Percentiles rank a stretch among this genome's conserved stretches.
phyloP scores from a whole-genome alignment of 1,140 invertebrate genomes.

The Mactra quadrangularis region DNA sequence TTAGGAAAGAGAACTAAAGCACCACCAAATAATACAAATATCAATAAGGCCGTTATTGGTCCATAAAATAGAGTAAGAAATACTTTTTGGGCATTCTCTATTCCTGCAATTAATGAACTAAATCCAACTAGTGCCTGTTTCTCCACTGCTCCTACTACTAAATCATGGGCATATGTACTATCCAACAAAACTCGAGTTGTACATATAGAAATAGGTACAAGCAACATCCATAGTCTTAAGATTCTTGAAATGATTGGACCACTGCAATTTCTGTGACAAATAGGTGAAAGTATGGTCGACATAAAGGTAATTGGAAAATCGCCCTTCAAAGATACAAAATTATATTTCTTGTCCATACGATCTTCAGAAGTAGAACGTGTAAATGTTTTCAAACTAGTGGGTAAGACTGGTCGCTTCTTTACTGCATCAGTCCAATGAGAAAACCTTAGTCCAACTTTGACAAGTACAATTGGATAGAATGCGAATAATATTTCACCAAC shows the following conservation, averaged over 20 bases:
- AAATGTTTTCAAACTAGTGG: too few relatives aligned
- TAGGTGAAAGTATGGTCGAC: conserved; percentile 6
- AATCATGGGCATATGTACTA: conserved; percentile 14
- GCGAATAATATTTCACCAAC: not conserved
- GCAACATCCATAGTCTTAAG: conserved; percentile 4
- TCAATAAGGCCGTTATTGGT: conserved; percentile 20
- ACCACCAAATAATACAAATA: conserved; percentile 18
- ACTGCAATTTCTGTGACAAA: not conserved
- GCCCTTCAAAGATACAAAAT: too few relatives aligned
- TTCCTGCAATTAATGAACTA: conserved; percentile 39
- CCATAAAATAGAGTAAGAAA: conserved; percentile 44
- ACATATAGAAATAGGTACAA: not conserved
- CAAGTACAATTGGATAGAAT: conserved; percentile 8
- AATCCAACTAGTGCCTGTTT: conserved; percentile 21
- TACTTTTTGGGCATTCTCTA: not conserved
- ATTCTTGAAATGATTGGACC: conserved; percentile 1
- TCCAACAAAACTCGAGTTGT: conserved; percentile 13
- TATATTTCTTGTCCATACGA: too few relatives aligned
- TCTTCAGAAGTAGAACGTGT: too few relatives aligned
- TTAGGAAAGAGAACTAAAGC: conserved; percentile 20
- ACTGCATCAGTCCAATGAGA: too few relatives aligned
- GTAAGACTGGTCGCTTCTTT: too few relatives aligned
- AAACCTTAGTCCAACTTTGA: not conserved
- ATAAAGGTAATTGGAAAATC: not conserved
- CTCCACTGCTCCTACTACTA: not conserved